Evolutionary conservation across 1,140 invertebrate species (phyloP), one percentile per base, ranked within the genome.

Genomic region (Cyclargus thomasi): DNA sequence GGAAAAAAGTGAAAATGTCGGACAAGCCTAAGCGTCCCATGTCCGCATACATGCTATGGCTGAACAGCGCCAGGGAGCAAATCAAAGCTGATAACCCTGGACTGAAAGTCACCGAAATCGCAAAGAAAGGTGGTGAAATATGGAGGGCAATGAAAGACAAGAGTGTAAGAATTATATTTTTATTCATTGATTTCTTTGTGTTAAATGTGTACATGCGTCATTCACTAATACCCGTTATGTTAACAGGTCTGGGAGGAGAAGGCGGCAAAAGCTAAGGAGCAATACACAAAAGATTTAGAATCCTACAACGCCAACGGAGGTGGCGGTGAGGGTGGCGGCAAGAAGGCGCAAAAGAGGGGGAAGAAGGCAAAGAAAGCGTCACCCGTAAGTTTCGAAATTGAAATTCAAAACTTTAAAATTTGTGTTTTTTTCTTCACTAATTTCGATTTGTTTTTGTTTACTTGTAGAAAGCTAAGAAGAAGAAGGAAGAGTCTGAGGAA

Each of bases 171-270:
- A 74, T 17, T 18, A 17, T 62, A 35, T 55, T 55, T 35, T 57
- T 39, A 16, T 6, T 20, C 23, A 53, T 53, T 18, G 71, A 73
- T 74, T 66, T 65, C 8, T 66, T 68, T 63, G 22, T 73, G 17
- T 65, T n/a, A n/a, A 22, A 62, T 71, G 62, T 23, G 65, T 59
- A 21, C 62, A 10, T 70, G 68, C 67, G 57, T 63, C n/a, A 8
- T 39, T 62, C 62, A 65, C 57, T 66, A 35, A 65, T 47, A 35
- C 20, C 53, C 14, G 16, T 74, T 65, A 35, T 64, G 65, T 70
- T 75, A n/a, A 68, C 76, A 97, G 95, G 95, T 97, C 90, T 99
- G 96, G 96, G 97, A 99, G 76, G 93, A 95, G 62, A 95, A 96
- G 77, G 95, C 96, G 0, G 93, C 92, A 6, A 95, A 97, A 83